A percentile compares a stretch with the other conserved stretches of the same genome.
Evolutionary conservation across 2,888 invertebrate species (phyloP).

Genomic region (Aphelenchoides bicaudatus): DNA sequence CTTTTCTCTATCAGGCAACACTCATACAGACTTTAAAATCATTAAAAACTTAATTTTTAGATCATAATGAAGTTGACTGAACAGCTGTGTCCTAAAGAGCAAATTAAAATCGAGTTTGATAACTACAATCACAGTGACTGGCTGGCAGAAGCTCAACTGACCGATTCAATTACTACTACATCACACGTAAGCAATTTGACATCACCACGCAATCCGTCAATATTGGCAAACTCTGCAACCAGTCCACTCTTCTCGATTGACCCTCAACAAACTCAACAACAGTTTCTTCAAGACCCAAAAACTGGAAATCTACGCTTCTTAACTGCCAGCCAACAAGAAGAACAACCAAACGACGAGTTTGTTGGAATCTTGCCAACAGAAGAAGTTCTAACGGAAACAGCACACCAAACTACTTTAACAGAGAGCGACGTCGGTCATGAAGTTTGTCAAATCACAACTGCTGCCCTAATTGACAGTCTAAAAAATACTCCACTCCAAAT

Average conservation of each 20-base stretch:
- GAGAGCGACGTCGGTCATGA: constrained; percentile 78
- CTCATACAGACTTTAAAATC: constrained; percentile 5
- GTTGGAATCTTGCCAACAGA: constrained; percentile 78
- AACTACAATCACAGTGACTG: constrained; percentile 30
- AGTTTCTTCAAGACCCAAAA: constrained; percentile 4
- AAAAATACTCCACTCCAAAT: constrained; percentile 26
- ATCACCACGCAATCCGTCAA: constrained; percentile 29
- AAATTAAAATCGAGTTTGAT: constrained; percentile 43
- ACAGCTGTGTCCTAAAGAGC: constrained; percentile 50
- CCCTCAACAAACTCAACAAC: constrained; percentile 8
- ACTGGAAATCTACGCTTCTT: constrained; percentile 8
- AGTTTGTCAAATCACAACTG: constrained; percentile 73
- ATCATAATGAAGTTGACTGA: constrained; percentile 60
- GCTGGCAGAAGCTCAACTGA: constrained; percentile 32
- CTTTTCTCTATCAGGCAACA: constrained; percentile 78
- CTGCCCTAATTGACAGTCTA: constrained; percentile 72
- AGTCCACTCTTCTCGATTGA: constrained; percentile 18
- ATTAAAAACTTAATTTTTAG: constrained; percentile 15
- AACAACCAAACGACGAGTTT: constrained; percentile 69
- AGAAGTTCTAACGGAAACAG: constrained; percentile 72
- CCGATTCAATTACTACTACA: constrained; percentile 33
- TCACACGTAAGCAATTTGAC: constrained; percentile 32
- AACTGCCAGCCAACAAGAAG: constrained; percentile 23
- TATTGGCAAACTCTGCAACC: constrained; percentile 17
- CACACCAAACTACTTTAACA: constrained; percentile 79